These are phyloP conservation scores for Oostethus manadensis DNA, from an alignment of 2,113 vertebrate genomes.

Conservation along the genomic window DNA sequence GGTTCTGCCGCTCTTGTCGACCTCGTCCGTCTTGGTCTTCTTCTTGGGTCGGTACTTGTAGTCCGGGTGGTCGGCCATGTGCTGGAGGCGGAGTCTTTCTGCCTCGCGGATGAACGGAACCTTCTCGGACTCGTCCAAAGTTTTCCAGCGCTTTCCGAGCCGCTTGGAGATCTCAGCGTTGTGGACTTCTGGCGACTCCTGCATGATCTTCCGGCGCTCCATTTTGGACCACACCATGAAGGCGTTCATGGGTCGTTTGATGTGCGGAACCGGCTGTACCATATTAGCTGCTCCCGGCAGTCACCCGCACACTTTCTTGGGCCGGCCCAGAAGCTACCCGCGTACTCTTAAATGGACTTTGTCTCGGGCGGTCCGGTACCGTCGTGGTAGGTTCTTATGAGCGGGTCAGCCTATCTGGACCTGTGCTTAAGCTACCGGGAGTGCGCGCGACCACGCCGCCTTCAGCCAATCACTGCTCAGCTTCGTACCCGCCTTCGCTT, in stretches of 20 bases:
- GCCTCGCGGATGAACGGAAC: slow-evolving; percentile 94
- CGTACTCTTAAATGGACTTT: no score
- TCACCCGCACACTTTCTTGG: no score
- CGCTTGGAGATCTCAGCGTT: slow-evolving; percentile 97
- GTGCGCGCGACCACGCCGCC: slow-evolving; percentile 65
- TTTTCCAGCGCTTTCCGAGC: slow-evolving; percentile 92
- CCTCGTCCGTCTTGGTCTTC: slow-evolving; percentile 84
- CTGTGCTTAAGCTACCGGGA: slow-evolving; percentile 74
- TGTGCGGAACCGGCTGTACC: slow-evolving; percentile 77
- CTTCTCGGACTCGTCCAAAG: slow-evolving; percentile 89
- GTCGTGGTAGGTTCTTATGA: no score
- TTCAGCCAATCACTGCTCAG: slow-evolving; percentile 55
- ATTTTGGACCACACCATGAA: slow-evolving; percentile 99
- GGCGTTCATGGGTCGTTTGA: slow-evolving; percentile 95
- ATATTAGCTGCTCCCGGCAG: no score
- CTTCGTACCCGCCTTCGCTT: not conserved
- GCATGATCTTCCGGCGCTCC: slow-evolving; percentile 94
- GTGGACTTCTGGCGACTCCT: slow-evolving; percentile 91
- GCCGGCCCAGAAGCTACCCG: no score
- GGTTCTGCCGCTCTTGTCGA: slow-evolving; percentile 66
- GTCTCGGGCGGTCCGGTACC: not conserved
- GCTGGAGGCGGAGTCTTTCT: slow-evolving; percentile 90
- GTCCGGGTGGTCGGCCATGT: slow-evolving; percentile 98
- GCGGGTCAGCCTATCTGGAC: slow-evolving; percentile 15
- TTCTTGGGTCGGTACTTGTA: slow-evolving; percentile 98